Evolutionary conservation across 1,140 invertebrate species (phyloP).

Genomic region (Megalonaias nervosa): DNA sequence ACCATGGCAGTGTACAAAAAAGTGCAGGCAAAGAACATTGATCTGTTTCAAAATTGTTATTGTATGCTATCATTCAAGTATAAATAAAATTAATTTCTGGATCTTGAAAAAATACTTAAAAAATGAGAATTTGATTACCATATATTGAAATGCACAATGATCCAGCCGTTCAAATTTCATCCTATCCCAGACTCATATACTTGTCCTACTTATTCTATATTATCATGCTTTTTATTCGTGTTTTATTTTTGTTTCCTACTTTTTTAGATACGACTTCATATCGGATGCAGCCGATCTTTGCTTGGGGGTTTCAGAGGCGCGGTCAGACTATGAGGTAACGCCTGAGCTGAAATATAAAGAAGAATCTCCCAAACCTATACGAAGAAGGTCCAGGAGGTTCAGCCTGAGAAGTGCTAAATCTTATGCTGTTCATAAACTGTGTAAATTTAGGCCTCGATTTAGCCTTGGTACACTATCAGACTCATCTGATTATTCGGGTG

Average conservation of each 20-base stretch:
- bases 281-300: slow-evolving; percentile 27
- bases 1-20: no score
- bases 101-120: no score
- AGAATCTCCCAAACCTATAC: background rate
- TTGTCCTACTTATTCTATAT: no score
- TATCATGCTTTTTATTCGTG: no score
- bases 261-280: slow-evolving; percentile 23
- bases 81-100: no score
- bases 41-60: no score
- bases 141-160: no score
- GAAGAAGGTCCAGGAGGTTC: slow-evolving; percentile 11
- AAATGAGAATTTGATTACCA: no score
- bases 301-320: slow-evolving; percentile 15
- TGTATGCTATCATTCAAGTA: no score
- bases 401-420: slow-evolving; percentile 27
- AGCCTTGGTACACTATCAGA: slow-evolving; percentile 17
- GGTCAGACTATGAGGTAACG: background rate
- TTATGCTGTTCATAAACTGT: slow-evolving; percentile 26
- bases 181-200: no score
- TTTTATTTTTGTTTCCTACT: background rate
- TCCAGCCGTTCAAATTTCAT: no score
- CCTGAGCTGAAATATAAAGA: background rate
- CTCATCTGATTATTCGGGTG: slow-evolving; percentile 14
- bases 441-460: slow-evolving; percentile 29
- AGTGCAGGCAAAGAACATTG: no score